Conservation (phyloP, 37 sponge, comb jelly and placozoan species). For the Spongilla lacustris region DNA sequence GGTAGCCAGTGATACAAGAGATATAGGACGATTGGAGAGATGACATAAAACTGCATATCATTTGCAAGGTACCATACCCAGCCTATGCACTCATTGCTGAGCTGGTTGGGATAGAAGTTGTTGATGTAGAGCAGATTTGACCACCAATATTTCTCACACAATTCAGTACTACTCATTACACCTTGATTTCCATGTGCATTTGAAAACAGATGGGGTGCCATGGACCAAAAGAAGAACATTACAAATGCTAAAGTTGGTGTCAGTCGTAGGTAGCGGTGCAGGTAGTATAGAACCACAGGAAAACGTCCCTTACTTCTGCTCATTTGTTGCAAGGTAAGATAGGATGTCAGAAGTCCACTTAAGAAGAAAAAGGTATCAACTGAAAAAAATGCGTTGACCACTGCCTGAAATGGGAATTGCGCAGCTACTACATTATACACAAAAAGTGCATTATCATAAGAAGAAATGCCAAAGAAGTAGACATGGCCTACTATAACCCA, state of each 20-base stretch:
- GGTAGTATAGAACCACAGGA: conserved; percentile 68
- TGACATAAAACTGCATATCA: conserved; percentile 91
- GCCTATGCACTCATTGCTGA: conserved; percentile 65
- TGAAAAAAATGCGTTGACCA: conserved; percentile 64
- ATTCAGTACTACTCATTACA: background rate
- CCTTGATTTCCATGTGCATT: background rate
- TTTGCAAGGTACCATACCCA: conserved; percentile 93
- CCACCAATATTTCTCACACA: conserved; percentile 88
- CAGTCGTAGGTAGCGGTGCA: conserved; percentile 84
- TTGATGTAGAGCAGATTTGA: conserved; percentile 90
- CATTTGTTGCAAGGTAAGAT: conserved; percentile 75
- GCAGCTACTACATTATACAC: background rate
- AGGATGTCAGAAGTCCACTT: conserved; percentile 80
- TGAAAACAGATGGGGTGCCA: conserved; percentile 22
- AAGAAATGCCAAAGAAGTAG: background rate
- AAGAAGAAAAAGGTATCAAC: conserved; percentile 87
- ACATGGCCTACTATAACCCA: conserved; percentile 87
- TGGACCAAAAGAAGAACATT: conserved; percentile 63
- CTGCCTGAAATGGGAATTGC: conserved; percentile 57
- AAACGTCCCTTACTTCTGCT: conserved; percentile 50
- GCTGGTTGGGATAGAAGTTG: conserved; percentile 79
- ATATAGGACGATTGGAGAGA: conserved; percentile 77
- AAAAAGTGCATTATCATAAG: conserved; percentile 11
- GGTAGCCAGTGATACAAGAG: conserved; percentile 59
- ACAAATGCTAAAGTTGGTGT: conserved; percentile 77